Conservation (phyloP, 2,113 vertebrate genomes). For the Murina feae region DNA sequence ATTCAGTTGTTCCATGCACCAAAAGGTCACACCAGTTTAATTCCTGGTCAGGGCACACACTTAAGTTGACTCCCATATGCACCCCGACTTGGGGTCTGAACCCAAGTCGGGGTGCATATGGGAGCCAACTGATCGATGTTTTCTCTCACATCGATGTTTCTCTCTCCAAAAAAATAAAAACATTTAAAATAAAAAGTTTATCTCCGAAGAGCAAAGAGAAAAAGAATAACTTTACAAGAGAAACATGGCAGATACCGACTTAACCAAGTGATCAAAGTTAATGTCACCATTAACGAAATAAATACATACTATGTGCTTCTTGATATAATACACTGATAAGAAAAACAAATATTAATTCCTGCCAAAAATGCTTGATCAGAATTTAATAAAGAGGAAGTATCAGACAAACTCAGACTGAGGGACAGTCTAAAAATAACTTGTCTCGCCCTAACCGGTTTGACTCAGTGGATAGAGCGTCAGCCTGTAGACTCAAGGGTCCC, state of each 20-base stretch:
- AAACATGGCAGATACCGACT: background rate
- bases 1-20: background rate
- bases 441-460: no score
- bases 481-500: no score
- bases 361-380: background rate
- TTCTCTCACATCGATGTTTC: background rate
- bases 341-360: background rate
- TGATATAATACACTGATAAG: background rate
- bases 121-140: background rate
- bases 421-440: constrained; percentile 13
- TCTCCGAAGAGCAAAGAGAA: background rate
- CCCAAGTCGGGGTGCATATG: background rate
- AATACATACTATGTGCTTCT: background rate
- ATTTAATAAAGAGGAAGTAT: background rate
- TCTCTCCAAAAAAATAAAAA: background rate
- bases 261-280: constrained; percentile 29
- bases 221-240: background rate
- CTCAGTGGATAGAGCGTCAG: no score
- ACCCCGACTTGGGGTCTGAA: background rate
- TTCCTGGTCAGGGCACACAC: background rate
- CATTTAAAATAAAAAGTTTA: background rate
- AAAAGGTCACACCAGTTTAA: background rate
- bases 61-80: background rate
- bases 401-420: background rate
- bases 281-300: background rate